Evolutionary conservation across 2,113 vertebrate genomes (phyloP), one percentile per base, ranked within the genome.

Genomic region (Mustelus asterias): DNA sequence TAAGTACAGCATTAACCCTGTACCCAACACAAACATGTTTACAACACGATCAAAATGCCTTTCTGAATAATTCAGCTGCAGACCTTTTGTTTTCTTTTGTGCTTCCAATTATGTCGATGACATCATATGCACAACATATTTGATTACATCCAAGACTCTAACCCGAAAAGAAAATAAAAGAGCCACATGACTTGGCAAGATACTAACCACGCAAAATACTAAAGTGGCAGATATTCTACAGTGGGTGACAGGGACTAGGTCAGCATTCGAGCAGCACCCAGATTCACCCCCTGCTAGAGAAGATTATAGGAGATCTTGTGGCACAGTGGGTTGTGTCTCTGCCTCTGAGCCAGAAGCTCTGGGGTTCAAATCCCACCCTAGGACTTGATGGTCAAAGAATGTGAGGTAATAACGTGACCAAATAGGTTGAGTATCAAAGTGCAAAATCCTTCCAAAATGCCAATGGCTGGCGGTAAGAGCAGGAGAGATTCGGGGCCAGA

Each of bases 21-120:
- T 41, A 76, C 69, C 48, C 11, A 48, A 54, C 67, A 95, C 94
- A 70, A 69, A 69, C 93, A 70, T 67, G 94, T 48, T 95, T 76
- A 70, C 69, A 72, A 54, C 94, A 95, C 1, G 37, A 48, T 70
- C 44, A 44, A 95, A 95, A 95, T 29, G 69, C 41, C 94, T 54
- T 37, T 37, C 67, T 70, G 41, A 72, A 95, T 48, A 72, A 95
- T 95, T 72, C 94, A 95, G 65, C 67, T 95, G 41, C 69, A 72
- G 29, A 54, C 60, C 69, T 95, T 76, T 95, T 95, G 94, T 95
- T 95, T 65, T 37, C 60, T 93, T 92, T 93, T 65, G 89, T 65
- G 89, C n/a, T 67, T 93, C 89, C 89, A 65, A 92, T 92, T 92
- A 60, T 58, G 58, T 33, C 60, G 67, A 93, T 65, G 89, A 93